phyloP scores from a whole-genome alignment of 1,140 invertebrate genomes.

The Dryas iulia region DNA sequence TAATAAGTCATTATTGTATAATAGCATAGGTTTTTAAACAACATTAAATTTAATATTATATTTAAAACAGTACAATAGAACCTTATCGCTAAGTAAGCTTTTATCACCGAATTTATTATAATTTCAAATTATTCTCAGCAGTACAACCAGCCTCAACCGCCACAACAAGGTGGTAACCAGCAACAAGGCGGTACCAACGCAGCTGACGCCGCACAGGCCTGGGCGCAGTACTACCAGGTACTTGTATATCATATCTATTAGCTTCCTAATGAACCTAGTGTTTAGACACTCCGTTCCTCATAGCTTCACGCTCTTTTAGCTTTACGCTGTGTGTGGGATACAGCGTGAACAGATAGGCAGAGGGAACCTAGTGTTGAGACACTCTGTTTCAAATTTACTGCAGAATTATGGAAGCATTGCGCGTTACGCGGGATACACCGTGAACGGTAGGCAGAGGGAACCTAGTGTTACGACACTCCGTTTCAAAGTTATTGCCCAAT shows the following conservation, averaged over 20 bases:
- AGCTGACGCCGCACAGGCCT: slow-evolving; percentile 54
- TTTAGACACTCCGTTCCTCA: no score
- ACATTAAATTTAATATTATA: no score
- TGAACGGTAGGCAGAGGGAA: not conserved
- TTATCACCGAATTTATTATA: no score
- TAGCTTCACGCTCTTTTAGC: no score
- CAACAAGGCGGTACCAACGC: slow-evolving; percentile 27
- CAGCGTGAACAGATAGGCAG: not conserved
- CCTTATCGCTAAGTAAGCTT: no score
- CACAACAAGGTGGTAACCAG: slow-evolving; percentile 32
- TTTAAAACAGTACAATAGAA: no score
- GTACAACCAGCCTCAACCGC: slow-evolving; percentile 31
- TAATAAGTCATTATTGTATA: no score
- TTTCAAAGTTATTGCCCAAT: not conserved
- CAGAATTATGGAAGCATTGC: not conserved
- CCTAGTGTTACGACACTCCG: not conserved
- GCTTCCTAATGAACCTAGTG: no score
- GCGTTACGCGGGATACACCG: no score
- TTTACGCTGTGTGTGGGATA: not conserved
- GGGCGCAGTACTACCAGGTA: slow-evolving; percentile 72
- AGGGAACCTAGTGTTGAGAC: not conserved
- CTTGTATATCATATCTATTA: not conserved
- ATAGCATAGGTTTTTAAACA: no score
- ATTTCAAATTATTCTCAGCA: no score
- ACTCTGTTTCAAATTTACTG: not conserved